A percentile compares a stretch with the other conserved stretches of the same genome.
phyloP scores from a whole-genome alignment of 2,888 invertebrate species.

The Galerucella calmariensis region DNA sequence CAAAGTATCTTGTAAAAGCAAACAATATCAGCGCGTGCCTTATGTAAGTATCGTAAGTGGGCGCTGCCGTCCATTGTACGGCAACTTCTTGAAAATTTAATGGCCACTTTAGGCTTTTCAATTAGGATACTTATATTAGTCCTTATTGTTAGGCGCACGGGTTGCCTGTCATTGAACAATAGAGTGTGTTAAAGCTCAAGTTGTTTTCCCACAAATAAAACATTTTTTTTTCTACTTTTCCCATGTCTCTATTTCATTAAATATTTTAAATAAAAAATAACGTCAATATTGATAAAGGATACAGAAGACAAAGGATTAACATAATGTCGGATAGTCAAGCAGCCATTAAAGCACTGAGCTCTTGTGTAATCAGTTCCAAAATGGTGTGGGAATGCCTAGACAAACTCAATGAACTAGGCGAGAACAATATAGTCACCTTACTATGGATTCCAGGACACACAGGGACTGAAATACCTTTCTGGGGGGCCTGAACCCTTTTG shows the following conservation, averaged over 20 bases:
- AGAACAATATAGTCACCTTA: too few species aligned
- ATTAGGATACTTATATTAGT: conserved; percentile 43
- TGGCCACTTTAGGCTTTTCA: conserved; percentile 49
- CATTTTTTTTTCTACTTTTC: neutral
- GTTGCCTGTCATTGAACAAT: conserved; percentile 20
- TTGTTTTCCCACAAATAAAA: conserved; percentile 16
- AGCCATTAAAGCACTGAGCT: too few species aligned
- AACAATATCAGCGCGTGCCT: conserved; percentile 22
- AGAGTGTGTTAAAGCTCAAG: neutral
- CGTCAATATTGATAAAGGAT: too few species aligned
- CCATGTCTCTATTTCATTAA: neutral
- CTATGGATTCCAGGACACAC: too few species aligned
- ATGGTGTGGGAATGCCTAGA: too few species aligned
- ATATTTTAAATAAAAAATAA: too few species aligned
- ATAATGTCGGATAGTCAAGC: too few species aligned
- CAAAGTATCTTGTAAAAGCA: conserved; percentile 12
- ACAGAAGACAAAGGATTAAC: too few species aligned
- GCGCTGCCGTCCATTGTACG: conserved; percentile 38
- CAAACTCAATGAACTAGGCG: too few species aligned
- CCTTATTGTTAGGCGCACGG: conserved; percentile 39
- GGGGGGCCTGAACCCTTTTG: too few species aligned
- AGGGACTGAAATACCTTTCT: too few species aligned
- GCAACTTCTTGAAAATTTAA: conserved; percentile 49
- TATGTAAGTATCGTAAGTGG: conserved; percentile 44
- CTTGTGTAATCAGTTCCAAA: too few species aligned